phyloP scores from a whole-genome alignment of 2,797 vertebrate genomes.

The Gadopsis marmoratus region DNA sequence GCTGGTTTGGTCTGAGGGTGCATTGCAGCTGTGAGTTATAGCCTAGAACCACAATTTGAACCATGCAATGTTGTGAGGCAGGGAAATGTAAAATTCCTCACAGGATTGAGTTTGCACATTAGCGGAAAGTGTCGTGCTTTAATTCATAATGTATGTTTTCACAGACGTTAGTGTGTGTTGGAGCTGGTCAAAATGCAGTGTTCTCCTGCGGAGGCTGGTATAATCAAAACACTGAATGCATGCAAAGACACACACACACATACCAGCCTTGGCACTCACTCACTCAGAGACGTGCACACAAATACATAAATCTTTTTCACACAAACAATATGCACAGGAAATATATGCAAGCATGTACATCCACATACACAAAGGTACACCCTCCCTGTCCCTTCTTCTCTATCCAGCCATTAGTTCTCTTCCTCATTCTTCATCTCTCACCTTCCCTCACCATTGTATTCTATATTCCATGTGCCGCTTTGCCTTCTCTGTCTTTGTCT shows the following conservation, averaged over 20 bases:
- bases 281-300: neutral
- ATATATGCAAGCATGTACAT: constrained; percentile 20
- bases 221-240: constrained; percentile 29
- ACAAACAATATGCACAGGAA: neutral
- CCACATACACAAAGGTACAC: neutral
- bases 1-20: constrained; percentile 8
- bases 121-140: constrained; percentile 46
- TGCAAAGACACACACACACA: constrained; percentile 3
- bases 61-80: constrained; percentile 40
- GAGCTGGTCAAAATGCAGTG: constrained; percentile 26
- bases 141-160: constrained; percentile 57
- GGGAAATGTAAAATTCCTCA: constrained; percentile 29
- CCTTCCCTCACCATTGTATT: constrained; percentile 24
- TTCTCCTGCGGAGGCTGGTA: constrained; percentile 20
- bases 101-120: constrained; percentile 32
- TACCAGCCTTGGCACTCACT: neutral
- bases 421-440: constrained; percentile 26
- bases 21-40: constrained; percentile 16
- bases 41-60: constrained; percentile 24
- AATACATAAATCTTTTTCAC: neutral
- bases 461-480: constrained; percentile 33
- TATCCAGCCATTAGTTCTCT: constrained; percentile 1
- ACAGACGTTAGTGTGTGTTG: constrained; percentile 43
- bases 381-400: neutral
- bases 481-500: constrained; percentile 38